phyloP scores from a whole-genome alignment of 2,113 vertebrate genomes.

The Lipotes vexillifer region DNA sequence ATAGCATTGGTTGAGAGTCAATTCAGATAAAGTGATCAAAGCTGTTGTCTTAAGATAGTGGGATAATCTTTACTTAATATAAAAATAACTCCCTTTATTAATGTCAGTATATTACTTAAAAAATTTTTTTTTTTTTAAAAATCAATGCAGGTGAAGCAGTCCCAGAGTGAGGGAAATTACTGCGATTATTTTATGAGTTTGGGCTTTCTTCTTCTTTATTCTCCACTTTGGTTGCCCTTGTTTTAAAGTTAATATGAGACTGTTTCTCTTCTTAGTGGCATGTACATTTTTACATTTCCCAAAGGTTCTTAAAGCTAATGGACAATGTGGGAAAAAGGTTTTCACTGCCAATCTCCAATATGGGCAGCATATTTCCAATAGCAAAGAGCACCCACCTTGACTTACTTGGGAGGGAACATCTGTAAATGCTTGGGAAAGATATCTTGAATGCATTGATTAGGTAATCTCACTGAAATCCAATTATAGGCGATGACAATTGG shows the following conservation, averaged over 20 bases:
- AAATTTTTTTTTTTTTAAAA: no score
- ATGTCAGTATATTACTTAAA: conserved; percentile 32
- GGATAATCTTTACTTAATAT: conserved; percentile 14
- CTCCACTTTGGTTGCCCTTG: neutral
- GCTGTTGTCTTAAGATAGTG: neutral
- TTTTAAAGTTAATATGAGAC: neutral
- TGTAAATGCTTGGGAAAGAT: neutral
- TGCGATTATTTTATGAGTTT: conserved; percentile 18
- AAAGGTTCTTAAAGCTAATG: neutral
- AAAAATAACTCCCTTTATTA: conserved; percentile 8
- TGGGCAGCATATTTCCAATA: neutral
- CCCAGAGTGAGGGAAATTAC: neutral
- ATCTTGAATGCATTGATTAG: neutral
- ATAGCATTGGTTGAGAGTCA: neutral
- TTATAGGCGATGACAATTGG: neutral
- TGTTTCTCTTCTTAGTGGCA: neutral
- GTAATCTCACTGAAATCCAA: neutral
- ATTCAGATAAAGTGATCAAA: conserved; percentile 12
- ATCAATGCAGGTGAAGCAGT: neutral
- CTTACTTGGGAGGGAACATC: neutral
- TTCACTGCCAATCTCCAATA: neutral
- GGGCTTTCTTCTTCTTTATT: neutral
- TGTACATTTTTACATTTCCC: neutral
- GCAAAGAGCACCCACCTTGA: neutral
- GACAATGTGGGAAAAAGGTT: neutral